Evolutionary conservation across 2,113 vertebrate species (phyloP).

Genomic region (Alligator sinensis): DNA sequence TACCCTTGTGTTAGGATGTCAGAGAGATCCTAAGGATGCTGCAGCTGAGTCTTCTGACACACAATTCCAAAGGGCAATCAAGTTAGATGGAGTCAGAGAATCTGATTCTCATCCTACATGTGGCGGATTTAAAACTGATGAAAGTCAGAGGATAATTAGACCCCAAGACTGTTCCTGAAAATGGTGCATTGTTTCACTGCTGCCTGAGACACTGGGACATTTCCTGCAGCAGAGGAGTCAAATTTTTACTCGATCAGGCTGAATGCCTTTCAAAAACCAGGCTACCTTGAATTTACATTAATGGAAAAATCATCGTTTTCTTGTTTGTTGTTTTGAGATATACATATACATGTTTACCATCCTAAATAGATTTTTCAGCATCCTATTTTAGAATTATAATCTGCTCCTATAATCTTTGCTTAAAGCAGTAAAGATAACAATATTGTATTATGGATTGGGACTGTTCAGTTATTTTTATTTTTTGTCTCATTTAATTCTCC

Average conservation of each 20-base stretch:
- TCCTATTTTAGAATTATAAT: slow-evolving; percentile 12
- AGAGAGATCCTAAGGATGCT: not conserved
- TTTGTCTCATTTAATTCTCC: not conserved
- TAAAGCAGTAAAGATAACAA: fast-evolving
- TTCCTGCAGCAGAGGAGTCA: not conserved
- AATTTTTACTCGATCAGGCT: not conserved
- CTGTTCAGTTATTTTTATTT: not conserved
- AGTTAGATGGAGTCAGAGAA: not conserved
- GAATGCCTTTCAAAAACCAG: slow-evolving; percentile 34
- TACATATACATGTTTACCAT: slow-evolving; percentile 20
- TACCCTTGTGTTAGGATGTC: not conserved
- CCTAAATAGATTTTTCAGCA: slow-evolving; percentile 5
- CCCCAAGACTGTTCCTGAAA: not conserved
- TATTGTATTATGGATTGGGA: not conserved
- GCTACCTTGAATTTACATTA: slow-evolving; percentile 47
- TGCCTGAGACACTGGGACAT: not conserved
- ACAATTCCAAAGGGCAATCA: not conserved
- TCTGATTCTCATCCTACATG: not conserved
- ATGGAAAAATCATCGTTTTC: slow-evolving; percentile 57
- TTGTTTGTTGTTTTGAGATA: not conserved
- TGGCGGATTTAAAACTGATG: not conserved
- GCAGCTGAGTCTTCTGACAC: not conserved
- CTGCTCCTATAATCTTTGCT: not conserved
- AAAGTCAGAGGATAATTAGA: not conserved
- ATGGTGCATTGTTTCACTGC: not conserved